phyloP scores from a whole-genome alignment of 2,888 invertebrate genomes.

The Meliscaeva auricollis region DNA sequence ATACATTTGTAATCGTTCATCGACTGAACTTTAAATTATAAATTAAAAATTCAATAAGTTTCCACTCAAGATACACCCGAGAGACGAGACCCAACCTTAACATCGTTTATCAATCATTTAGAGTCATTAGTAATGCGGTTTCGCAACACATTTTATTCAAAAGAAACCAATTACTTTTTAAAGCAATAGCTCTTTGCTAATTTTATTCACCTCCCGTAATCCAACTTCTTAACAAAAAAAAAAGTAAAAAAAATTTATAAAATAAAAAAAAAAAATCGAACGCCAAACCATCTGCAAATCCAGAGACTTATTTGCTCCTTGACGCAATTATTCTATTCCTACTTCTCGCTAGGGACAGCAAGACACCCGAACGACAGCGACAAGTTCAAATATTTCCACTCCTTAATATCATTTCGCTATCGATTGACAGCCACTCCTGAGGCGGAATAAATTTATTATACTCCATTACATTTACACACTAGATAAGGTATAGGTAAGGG shows the following conservation, averaged over 20 bases:
- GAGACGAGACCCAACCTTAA: not conserved
- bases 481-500: constrained; percentile 22
- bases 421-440: constrained; percentile 64
- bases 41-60: not conserved
- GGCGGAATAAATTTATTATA: constrained; percentile 51
- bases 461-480: constrained; percentile 60
- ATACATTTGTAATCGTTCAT: not conserved
- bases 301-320: constrained; percentile 15
- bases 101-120: not conserved
- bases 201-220: constrained; percentile 30
- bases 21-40: not conserved
- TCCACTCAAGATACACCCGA: not conserved
- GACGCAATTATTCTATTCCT: constrained; percentile 16
- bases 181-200: constrained; percentile 15
- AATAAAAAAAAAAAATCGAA: not conserved
- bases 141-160: constrained; percentile 1
- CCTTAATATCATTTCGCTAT: constrained; percentile 48
- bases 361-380: constrained; percentile 10
- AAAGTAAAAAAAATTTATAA: not conserved
- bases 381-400: constrained; percentile 50
- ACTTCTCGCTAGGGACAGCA: constrained; percentile 5
- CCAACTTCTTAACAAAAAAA: not conserved
- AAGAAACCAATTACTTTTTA: constrained; percentile 21
- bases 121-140: constrained; percentile 20
- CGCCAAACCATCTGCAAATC: not conserved